Evolutionary conservation across 1,140 invertebrate genomes (phyloP).

Genomic region (Luehdorfia chinensis): DNA sequence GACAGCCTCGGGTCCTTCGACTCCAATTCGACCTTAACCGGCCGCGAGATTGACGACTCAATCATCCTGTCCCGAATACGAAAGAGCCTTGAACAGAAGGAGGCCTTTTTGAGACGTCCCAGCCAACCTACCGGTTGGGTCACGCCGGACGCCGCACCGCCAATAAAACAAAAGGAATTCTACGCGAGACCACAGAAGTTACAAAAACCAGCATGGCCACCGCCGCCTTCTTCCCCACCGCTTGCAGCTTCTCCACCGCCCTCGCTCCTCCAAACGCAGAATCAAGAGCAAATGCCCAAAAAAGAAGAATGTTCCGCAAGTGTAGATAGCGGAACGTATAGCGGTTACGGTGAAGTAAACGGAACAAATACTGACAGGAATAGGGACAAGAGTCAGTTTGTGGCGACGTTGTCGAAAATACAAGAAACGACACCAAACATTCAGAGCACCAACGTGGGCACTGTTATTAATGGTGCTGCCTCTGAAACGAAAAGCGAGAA

Average conservation of each 20-base stretch:
- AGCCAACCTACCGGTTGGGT: constrained; percentile 81
- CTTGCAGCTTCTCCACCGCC: constrained; percentile 57
- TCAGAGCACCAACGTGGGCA: constrained; percentile 60
- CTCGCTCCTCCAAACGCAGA: constrained; percentile 27
- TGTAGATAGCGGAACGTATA: constrained; percentile 66
- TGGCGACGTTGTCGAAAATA: constrained; percentile 80
- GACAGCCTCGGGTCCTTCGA: constrained; percentile 82
- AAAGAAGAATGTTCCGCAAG: constrained; percentile 65
- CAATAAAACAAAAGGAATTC: constrained; percentile 83
- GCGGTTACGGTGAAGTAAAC: constrained; percentile 66
- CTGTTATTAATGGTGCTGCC: constrained; percentile 52
- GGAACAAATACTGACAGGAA: constrained; percentile 52
- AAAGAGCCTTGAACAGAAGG: constrained; percentile 91
- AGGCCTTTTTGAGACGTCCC: constrained; percentile 89
- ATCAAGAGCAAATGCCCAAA: constrained; percentile 35
- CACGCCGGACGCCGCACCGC: constrained; percentile 60
- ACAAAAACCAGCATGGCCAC: constrained; percentile 85
- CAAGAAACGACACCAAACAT: constrained; percentile 78
- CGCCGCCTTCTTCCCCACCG: constrained; percentile 65
- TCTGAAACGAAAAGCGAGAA: constrained; percentile 27
- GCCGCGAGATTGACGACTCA: constrained; percentile 82
- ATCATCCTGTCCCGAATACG: constrained; percentile 84
- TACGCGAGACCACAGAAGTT: constrained; percentile 87
- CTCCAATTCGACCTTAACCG: constrained; percentile 81
- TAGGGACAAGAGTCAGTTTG: constrained; percentile 77